A percentile compares a stretch with the other conserved stretches of the same genome.
Conservation (phyloP, 2,888 invertebrate species). For the Rhopalosiphum nymphaeae region DNA sequence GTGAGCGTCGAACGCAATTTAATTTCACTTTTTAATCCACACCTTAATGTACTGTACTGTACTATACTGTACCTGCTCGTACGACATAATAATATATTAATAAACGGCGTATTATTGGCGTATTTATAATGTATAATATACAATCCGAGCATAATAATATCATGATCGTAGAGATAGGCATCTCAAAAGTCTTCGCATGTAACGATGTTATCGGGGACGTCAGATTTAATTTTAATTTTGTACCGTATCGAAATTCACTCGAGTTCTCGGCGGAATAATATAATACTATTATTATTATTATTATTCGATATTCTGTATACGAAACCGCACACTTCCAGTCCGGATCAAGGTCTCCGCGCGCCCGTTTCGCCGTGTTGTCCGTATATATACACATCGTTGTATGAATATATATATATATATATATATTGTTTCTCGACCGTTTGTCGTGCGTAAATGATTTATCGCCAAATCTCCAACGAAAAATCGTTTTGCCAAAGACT, state of each 20-base stretch:
- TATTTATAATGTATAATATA: background rate
- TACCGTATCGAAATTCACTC: background rate
- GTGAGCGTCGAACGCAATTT: background rate
- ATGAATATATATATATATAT: too few relatives aligned
- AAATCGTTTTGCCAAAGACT: constrained; percentile 25
- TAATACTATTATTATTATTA: background rate
- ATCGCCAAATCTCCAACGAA: background rate
- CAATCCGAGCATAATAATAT: background rate
- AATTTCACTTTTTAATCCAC: background rate
- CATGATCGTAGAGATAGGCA: too few relatives aligned
- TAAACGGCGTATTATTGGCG: background rate
- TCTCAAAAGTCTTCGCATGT: background rate
- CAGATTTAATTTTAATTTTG: background rate
- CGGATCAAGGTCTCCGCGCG: background rate
- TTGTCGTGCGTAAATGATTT: constrained; percentile 26
- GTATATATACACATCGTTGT: background rate
- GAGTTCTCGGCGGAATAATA: background rate
- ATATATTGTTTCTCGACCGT: background rate
- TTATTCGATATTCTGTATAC: background rate
- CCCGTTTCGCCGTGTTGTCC: background rate
- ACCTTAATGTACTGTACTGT: background rate
- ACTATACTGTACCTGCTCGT: background rate
- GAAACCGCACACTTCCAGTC: background rate
- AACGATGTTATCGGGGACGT: background rate
- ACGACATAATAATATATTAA: background rate